phyloP scores from a whole-genome alignment of 2,113 vertebrate genomes.

The Talpa occidentalis region DNA sequence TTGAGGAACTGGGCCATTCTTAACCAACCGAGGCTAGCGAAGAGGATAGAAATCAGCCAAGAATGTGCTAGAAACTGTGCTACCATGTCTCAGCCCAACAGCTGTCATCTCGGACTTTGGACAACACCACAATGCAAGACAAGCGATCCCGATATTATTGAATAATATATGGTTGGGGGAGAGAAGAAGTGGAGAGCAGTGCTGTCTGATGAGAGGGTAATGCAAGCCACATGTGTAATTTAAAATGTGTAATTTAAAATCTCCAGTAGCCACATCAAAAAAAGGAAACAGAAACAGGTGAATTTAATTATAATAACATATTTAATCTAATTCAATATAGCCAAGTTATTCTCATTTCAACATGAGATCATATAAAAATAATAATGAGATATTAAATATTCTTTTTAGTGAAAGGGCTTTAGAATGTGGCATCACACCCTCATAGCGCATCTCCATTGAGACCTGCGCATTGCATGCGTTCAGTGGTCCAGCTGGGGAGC shows the following conservation, averaged over 20 bases:
- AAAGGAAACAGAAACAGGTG: neutral
- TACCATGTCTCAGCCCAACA: neutral
- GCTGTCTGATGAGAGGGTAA: neutral
- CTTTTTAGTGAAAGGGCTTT: neutral
- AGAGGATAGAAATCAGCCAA: neutral
- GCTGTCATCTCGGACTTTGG: neutral
- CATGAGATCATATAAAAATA: conserved; percentile 28
- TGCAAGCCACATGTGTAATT: neutral
- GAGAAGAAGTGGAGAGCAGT: neutral
- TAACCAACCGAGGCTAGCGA: neutral
- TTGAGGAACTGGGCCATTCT: conserved; percentile 12
- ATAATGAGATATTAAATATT: neutral
- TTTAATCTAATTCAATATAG: neutral
- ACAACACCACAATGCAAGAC: neutral
- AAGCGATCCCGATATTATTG: neutral
- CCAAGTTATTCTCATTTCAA: conserved; percentile 22
- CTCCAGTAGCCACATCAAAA: neutral
- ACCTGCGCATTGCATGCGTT: neutral
- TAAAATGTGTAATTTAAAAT: neutral
- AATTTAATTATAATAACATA: neutral
- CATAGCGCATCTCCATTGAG: neutral
- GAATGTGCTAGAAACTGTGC: conserved; percentile 31
- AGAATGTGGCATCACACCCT: neutral
- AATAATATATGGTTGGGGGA: neutral
- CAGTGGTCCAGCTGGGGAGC: neutral